Evolutionary conservation across 2,888 invertebrate species (phyloP).

Genomic region (Itoplectis maculator): DNA sequence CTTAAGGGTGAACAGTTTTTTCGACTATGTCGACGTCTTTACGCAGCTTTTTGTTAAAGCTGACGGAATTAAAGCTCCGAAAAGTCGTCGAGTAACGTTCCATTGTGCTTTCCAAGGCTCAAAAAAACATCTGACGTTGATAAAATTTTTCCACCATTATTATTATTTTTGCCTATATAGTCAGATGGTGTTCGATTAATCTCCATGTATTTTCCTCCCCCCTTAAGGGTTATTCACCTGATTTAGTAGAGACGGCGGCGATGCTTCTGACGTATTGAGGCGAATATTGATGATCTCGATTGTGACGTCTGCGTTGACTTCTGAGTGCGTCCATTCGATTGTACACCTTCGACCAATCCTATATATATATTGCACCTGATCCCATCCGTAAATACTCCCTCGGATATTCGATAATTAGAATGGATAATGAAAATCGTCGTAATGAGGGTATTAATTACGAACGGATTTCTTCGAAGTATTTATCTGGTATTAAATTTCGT

Average conservation of each 20-base stretch:
- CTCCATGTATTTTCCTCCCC: background rate
- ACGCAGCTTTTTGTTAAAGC: too few relatives aligned
- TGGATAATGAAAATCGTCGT: background rate
- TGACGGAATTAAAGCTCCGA: slow-evolving; percentile 2
- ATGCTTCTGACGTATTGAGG: slow-evolving; percentile 38
- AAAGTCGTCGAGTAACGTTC: slow-evolving; percentile 1
- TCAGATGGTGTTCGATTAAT: slow-evolving; percentile 4
- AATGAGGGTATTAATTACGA: too few relatives aligned
- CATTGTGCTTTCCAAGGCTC: background rate
- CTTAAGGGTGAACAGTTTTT: too few relatives aligned
- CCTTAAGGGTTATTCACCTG: slow-evolving; percentile 44
- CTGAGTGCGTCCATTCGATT: background rate
- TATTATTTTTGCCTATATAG: too few relatives aligned
- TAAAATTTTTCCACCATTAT: background rate
- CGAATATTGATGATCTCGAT: slow-evolving; percentile 33
- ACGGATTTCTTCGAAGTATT: too few relatives aligned
- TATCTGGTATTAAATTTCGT: too few relatives aligned
- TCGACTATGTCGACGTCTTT: too few relatives aligned
- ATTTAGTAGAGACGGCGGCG: slow-evolving; percentile 39
- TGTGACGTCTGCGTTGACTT: slow-evolving; percentile 14
- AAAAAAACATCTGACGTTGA: background rate
- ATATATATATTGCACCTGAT: too few relatives aligned
- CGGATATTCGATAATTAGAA: background rate
- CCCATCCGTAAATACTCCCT: too few relatives aligned
- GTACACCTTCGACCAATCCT: slow-evolving; percentile 5